Evolutionary conservation across 2,797 vertebrate species (phyloP), one percentile per base, ranked within the genome.

Genomic region (Petrocephalus sullivani): DNA sequence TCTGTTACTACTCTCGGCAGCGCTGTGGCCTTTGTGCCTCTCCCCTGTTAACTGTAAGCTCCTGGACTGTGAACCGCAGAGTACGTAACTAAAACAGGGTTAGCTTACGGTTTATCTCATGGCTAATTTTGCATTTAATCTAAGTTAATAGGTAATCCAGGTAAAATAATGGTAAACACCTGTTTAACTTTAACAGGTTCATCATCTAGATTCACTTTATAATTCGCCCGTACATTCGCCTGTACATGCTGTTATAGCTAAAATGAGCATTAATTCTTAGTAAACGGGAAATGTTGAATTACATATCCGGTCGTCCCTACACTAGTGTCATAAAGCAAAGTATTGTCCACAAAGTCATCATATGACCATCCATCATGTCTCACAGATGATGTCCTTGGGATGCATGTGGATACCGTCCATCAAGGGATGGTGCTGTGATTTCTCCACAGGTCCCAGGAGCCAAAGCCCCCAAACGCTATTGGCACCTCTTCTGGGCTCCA

Each of bases 361-460:
- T 7, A 41, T 2, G 71, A 41, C 19, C 14, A 78, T 78, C 16
- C 37, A n/a, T 46, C 33, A 3, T 78, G 71, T n/a, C 71, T 49
- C 41, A 83, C 4, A n/a, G n/a, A 8, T 21, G n/a, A 83, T n/a
- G 1, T 37, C 10, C 56, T 57, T 57, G 49, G 81, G 41, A 83
- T 46, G 71, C 83, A 33, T 60, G 37, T 82, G 19, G 56, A 61
- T 61, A 46, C 23, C 78, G 46, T 57, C 8, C 28, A 16, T 54
- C 9, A 21, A 46, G n/a, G 41, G 53, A 81, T 49, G 81, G 54
- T 67, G 46, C 28, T 90, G 9, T 83, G 61, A 75, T 19, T 87
- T 12, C 67, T 87, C 85, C 51, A 41, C 61, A 93, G 92, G 81
- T 88, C 84, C 53, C 85, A 71, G 81, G 92, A 90, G 85, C 85